Conservation (phyloP, 2,113 vertebrate genomes). For the Oryzias woworae region DNA sequence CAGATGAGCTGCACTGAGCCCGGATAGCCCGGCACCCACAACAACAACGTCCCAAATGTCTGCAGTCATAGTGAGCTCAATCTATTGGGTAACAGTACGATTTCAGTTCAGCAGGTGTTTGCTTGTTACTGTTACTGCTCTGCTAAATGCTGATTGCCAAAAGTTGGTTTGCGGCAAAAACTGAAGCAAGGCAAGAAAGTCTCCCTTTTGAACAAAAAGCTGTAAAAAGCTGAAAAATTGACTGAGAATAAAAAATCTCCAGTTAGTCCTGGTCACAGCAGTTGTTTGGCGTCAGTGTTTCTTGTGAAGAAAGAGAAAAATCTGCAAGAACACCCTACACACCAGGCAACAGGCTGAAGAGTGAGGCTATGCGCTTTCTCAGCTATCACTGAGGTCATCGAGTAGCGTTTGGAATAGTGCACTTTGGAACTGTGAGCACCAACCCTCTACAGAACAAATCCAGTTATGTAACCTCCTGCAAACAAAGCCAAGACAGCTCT, state of each 20-base stretch:
- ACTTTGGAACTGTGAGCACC: slow-evolving; percentile 46
- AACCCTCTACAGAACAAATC: slow-evolving; percentile 28
- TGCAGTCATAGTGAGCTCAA: slow-evolving; percentile 46
- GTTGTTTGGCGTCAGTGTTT: too few species aligned
- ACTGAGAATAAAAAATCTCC: too few species aligned
- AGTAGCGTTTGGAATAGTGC: slow-evolving; percentile 36
- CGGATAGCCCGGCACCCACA: slow-evolving; percentile 76
- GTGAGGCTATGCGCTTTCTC: too few species aligned
- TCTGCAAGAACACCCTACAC: too few species aligned
- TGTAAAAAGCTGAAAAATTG: too few species aligned
- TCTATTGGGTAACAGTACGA: background rate
- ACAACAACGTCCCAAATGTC: slow-evolving; percentile 74
- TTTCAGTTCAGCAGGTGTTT: too few species aligned
- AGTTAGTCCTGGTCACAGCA: too few species aligned
- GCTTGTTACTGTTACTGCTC: too few species aligned
- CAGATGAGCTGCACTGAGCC: slow-evolving; percentile 68
- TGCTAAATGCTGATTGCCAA: background rate
- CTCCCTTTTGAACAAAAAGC: too few species aligned
- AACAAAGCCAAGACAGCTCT: background rate
- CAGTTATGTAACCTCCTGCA: slow-evolving; percentile 3
- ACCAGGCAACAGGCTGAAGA: too few species aligned
- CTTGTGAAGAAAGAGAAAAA: too few species aligned
- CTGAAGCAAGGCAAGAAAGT: too few species aligned
- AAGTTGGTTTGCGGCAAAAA: background rate
- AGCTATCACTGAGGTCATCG: slow-evolving; percentile 13